These are phyloP conservation scores for Nowickia ferox DNA, from an alignment of 2,888 invertebrate species.

Conservation along the genomic window DNA sequence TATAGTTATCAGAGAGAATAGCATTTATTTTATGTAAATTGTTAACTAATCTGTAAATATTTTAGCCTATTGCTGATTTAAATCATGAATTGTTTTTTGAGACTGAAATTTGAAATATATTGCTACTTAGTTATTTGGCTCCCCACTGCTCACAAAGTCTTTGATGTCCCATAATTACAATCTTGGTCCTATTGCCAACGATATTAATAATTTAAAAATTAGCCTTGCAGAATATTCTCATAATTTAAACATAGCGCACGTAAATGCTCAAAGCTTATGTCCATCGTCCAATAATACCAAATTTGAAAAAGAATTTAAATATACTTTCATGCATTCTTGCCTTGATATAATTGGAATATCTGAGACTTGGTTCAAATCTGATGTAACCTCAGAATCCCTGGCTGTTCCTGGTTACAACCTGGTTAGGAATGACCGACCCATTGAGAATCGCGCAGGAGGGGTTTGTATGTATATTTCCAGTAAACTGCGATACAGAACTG, in stretches of 20 bases:
- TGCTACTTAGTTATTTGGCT: too few relatives aligned
- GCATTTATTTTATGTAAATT: too few relatives aligned
- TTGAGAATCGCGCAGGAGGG: neutral
- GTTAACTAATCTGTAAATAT: too few relatives aligned
- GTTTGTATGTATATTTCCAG: neutral
- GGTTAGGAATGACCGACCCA: neutral
- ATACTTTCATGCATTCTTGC: neutral
- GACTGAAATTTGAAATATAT: too few relatives aligned
- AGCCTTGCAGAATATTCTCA: neutral
- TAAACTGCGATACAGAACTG: neutral
- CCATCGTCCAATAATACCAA: neutral
- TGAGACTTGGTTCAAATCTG: neutral
- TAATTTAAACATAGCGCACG: neutral
- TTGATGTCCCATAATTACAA: conserved; percentile 9
- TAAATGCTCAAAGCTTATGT: conserved; percentile 9
- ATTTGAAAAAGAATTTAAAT: conserved; percentile 2
- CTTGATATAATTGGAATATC: conserved; percentile 24
- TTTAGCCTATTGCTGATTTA: too few relatives aligned
- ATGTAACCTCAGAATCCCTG: neutral
- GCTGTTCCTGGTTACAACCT: neutral
- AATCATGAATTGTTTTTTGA: too few relatives aligned
- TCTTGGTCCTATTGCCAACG: neutral
- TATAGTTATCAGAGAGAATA: too few relatives aligned
- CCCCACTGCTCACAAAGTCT: too few relatives aligned
- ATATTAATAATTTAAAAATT: neutral